Evolutionary conservation across 37 sponge, comb jelly and placozoan genomes (phyloP), one percentile per base, ranked within the genome.

Genomic region (Eunapius fragilis): DNA sequence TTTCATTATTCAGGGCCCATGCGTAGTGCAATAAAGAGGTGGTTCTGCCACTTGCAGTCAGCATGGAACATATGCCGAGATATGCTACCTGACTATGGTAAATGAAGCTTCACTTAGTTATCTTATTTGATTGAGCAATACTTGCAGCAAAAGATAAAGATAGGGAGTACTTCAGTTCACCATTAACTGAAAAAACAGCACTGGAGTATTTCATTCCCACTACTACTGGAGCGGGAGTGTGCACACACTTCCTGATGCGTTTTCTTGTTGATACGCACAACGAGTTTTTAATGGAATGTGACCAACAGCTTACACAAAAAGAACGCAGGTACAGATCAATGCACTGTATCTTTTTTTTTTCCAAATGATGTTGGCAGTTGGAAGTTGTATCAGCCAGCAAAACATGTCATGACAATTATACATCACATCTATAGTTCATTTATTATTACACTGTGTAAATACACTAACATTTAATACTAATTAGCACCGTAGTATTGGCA

Each of bases 261-360:
- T 87, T 79, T 26, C 81, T 91, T 3, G 72, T 83, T 34, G 37
- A 41, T n/a, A 49, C 69, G 10, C 92, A 91, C 48, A 87, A 91
- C 45, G 84, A 83, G 26, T 80, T 89, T 22, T 28, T 89, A 24
- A 68, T 79, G 33, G 37, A 75, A 27, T 84, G 81, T 58, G 58
- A 58, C 14, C 58, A 58, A 12, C 58, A 58, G 22, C 58, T 58
- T 58, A 17, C 22, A 58, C 58, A 11, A 19, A 58, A 58, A 58
- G 58, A 58, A 19, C 58, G 17, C 14, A 58, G 58, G 58, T 58
- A 58, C 41, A 41, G 6, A 41, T 41, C 2, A 17, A 58, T 58
- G 22, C 58, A 45, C 47, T 45, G 47, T 45, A 45, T n/a, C n/a
- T n/a, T n/a, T n/a, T n/a, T n/a, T n/a, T n/a, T n/a, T n/a, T n/a